Base-by-base conservation (phyloP, 2,888 invertebrate species). In the Eumerus sabulonum region DNA sequence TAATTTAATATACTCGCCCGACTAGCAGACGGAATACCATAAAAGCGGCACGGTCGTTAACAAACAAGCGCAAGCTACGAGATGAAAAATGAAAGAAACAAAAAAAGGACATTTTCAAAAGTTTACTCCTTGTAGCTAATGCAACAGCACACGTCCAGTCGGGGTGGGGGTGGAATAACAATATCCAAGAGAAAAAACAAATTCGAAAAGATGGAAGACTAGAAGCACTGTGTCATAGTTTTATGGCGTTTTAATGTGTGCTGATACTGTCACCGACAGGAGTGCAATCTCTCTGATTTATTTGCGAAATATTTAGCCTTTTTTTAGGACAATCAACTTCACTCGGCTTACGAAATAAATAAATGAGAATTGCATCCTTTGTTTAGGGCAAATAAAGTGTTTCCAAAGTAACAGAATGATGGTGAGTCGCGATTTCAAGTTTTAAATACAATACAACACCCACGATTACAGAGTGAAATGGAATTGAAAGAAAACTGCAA, bases 221-320 rank as follows among this genome's bases (percentile, higher is more conserved):
- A 45, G 48, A 57, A 40, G 27, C 57, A 67, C 66, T 63, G 62
- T 62, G 67, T 67, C 73, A 62, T 73, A 56, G 50, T 71, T 63
- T 54, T 63, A 77, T 67, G 73, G 62, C 62, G 63, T 57, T 77
- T 68, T 67, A 67, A 72, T 72, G 67, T 67, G 64, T 68, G 56
- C 56, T 74, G 76, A 71, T 76, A 27, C 67, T 77, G 76, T 17
- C 45, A 62, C 50, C 63, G 77, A 67, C 77, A 73, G 73, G 66
- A 50, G 42, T 62, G 77, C 77, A 77, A 62, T 67, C 62, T 73
- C 47, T 57, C 16, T 77, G 73, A 77, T 77, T 77, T 77, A 77
- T 77, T 67, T 72, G 12, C 36, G 62, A 67, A 67, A 73, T 53
- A 73, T 66, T 56, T 53, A 59, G 42, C 59, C 59, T 54, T 66